Conservation (phyloP, 2,888 invertebrate species). For the Cheilosia impressa region DNA sequence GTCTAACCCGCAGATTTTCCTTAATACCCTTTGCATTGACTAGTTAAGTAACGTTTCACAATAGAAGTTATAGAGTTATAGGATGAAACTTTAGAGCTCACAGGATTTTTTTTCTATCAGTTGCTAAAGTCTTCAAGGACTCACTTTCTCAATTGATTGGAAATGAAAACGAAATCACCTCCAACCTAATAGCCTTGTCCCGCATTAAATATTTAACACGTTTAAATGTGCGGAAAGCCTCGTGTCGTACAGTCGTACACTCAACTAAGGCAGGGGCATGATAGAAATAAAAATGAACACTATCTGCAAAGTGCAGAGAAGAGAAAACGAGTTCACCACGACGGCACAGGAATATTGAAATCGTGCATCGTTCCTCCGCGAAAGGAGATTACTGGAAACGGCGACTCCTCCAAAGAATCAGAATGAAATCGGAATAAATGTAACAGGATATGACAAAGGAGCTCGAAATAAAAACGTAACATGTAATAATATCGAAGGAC, state of each 20-base stretch:
- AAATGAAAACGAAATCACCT: slow-evolving; percentile 43
- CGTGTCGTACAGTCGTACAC: slow-evolving; percentile 5
- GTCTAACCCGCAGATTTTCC: too few species aligned
- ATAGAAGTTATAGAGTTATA: too few species aligned
- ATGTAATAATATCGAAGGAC: slow-evolving; percentile 49
- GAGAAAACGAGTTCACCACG: slow-evolving; percentile 17
- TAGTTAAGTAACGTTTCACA: too few species aligned
- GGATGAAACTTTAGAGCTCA: too few species aligned
- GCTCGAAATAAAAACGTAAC: slow-evolving; percentile 36
- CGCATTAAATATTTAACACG: slow-evolving; percentile 60
- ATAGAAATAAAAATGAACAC: slow-evolving; percentile 63
- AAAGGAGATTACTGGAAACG: slow-evolving; percentile 12
- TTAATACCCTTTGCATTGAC: too few species aligned
- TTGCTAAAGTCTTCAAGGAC: too few species aligned
- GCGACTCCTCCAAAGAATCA: slow-evolving; percentile 43
- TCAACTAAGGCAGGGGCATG: slow-evolving; percentile 18
- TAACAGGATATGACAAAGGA: slow-evolving; percentile 41
- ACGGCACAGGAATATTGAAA: slow-evolving; percentile 57
- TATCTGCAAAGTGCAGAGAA: slow-evolving; percentile 28
- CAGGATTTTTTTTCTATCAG: too few species aligned
- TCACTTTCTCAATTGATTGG: background rate
- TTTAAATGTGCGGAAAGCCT: slow-evolving; percentile 59
- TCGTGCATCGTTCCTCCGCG: background rate
- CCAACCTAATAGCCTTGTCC: slow-evolving; percentile 55
- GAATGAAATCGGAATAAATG: slow-evolving; percentile 54